phyloP scores from a whole-genome alignment of 2,888 invertebrate species.

The Drosophila suboccidentalis region DNA sequence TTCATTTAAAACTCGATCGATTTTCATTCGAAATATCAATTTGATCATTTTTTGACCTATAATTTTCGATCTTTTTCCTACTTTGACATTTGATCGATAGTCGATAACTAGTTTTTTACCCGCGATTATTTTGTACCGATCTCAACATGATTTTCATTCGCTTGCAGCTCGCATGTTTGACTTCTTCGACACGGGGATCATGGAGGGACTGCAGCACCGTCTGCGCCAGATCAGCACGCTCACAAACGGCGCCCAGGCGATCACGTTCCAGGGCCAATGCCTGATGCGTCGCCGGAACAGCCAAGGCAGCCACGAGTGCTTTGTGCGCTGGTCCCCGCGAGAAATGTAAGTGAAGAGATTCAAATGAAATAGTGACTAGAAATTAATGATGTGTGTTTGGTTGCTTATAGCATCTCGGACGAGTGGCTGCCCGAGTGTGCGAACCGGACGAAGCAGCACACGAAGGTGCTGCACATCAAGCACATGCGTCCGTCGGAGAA shows the following conservation, averaged over 20 bases:
- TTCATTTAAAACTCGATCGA: too few species aligned
- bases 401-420: constrained; percentile 90
- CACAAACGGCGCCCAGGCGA: constrained; percentile 89
- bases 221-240: constrained; percentile 89
- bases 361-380: background rate
- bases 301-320: constrained; percentile 90
- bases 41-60: too few species aligned
- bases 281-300: constrained; percentile 89
- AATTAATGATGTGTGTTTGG: rapidly evolving
- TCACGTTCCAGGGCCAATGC: constrained; percentile 90
- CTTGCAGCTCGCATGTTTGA: constrained; percentile 95
- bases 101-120: too few species aligned
- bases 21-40: too few species aligned
- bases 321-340: constrained; percentile 93
- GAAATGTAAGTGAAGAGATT: constrained; percentile 91
- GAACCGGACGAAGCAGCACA: constrained; percentile 86
- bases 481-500: constrained; percentile 83
- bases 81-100: too few species aligned
- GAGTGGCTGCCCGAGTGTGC: constrained; percentile 94
- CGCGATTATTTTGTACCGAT: background rate
- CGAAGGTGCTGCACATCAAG: constrained; percentile 87
- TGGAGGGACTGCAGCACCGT: constrained; percentile 96
- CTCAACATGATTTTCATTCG: background rate
- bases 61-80: too few species aligned
- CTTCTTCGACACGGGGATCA: constrained; percentile 96